Evolutionary conservation across 2,797 vertebrate genomes (phyloP), one percentile per base, ranked within the genome.

Genomic region (Coreius guichenoti): DNA sequence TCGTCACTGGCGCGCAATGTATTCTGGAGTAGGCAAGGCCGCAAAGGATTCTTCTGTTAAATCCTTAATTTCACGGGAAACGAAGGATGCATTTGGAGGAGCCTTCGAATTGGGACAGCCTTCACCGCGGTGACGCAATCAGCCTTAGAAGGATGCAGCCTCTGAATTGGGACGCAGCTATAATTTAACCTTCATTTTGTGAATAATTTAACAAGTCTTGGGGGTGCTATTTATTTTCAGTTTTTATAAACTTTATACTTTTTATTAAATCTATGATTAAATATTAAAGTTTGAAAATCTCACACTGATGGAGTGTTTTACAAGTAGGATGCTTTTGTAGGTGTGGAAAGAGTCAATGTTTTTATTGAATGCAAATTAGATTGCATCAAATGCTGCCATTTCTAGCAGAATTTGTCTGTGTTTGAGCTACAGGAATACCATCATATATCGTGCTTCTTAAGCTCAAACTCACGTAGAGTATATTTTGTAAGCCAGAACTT

Each of bases 161-260:
- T 43, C 8, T 43, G 39, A 43, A 47, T 47, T 13, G 45, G 45
- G 45, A 47, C 3, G 12, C 45, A 47, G 12, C 45, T 13, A 13
- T 47, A 47, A 47, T n/a, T 58, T 58, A 58, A 58, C 56, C 56
- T n/a, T n/a, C 56, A n/a, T n/a, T 58, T 58, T 58, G 61, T 65
- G 29, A 31, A 65, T 31, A 17, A 31, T 23, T 63, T 29, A 31
- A 47, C 3, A 14, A 65, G 26, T 65, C 61, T 65, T 31, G 14
- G 16, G 21, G 14, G 67, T 23, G 11, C 21, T 39, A 12, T 69
- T 39, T 39, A 69, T 69, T 39, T 23, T 69, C 21, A 3, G 21
- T 39, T 43, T 36, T 39, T 69, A 39, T 5, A 12, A 68, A 39
- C 7, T 36, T 69, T 39, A 63, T 63, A 29, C 58, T 63, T 63